Base-by-base conservation (phyloP, 1,140 invertebrate species). In the Proctacanthus coquilletti region DNA sequence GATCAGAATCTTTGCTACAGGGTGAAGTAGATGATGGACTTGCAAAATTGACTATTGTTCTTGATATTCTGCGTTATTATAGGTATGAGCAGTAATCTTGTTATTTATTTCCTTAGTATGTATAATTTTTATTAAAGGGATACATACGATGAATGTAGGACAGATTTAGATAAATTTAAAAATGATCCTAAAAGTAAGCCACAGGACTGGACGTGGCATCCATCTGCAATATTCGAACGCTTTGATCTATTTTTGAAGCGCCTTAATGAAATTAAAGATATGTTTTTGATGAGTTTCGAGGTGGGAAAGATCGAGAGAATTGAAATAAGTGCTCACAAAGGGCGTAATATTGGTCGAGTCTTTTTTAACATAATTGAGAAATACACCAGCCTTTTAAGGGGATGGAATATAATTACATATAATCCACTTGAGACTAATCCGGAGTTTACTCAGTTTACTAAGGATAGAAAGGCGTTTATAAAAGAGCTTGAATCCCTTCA, bases 261-360 rank as follows among this genome's bases (percentile, higher is more conserved):
- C 39, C 59, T 68, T 4, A 34, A 50, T 21, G 39, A 61, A 10
- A 51, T 71, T 2, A 49, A 81, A 66, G 54, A 64, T 9, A 64
- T 86, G 42, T 75, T 85, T 48, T 67, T 75, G 20, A 72, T 72
- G 5, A 71, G 72, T 0, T 51, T 71, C 15, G 83, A 87, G 51
- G 85, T 84, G 52, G 60, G 73, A 29, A 85, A 84, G 54, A 53
- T 89, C 27, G 85, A 88, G 58, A 83, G 80, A 60, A 66, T 86
- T 14, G 81, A 84, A 56, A 66, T 87, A 25, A 75, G 75, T 21
- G 80, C 82, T 4, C 64, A 82, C 9, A 73, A 74, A 53, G 78
- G 80, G 11, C 70, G 73, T 42, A 62, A 63, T 18, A 64, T 84
- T n/a, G 45, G 33, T 51, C 49, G 23, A 42, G 62, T 51, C 56